These are phyloP conservation scores for Xylota segnis DNA, from an alignment of 2,888 invertebrate species.

Conservation along the genomic window DNA sequence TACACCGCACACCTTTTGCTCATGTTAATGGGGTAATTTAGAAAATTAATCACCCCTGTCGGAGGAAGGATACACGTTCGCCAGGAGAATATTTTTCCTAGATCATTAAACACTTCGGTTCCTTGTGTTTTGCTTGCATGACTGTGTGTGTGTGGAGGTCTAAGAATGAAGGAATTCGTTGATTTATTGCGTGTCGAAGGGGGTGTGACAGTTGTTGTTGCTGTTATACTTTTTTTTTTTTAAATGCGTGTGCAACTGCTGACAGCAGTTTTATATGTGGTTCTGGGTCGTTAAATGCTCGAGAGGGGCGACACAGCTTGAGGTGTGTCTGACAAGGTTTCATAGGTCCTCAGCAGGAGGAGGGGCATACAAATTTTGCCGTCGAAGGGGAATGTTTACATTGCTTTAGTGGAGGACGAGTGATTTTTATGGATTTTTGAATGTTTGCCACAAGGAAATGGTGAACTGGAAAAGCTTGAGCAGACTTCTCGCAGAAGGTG, in stretches of 20 bases:
- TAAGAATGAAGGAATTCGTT: constrained; percentile 40
- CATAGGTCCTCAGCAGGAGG: constrained; percentile 11
- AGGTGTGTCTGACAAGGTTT: constrained; percentile 35
- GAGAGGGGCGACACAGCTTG: constrained; percentile 25
- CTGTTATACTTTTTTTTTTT: constrained; percentile 10
- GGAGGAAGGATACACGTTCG: constrained; percentile 49
- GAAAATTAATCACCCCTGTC: constrained; percentile 73
- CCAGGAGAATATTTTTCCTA: constrained; percentile 45
- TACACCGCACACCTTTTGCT: constrained; percentile 57
- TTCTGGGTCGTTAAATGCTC: constrained; percentile 44
- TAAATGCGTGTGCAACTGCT: constrained; percentile 41
- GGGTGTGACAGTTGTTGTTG: constrained; percentile 58
- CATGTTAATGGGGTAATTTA: constrained; percentile 74
- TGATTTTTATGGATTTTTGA: no score
- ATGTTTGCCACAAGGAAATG: no score
- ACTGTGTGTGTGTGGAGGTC: constrained; percentile 8
- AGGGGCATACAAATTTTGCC: no score
- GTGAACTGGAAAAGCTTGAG: no score
- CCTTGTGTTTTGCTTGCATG: constrained; percentile 36
- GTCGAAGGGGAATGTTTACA: no score
- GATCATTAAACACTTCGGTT: constrained; percentile 63
- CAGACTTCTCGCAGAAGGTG: no score
- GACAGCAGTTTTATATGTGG: constrained; percentile 39
- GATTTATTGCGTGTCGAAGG: constrained; percentile 68
- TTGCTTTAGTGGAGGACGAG: no score